Conservation (phyloP, 2,888 invertebrate species). For the Agrochola circellaris region DNA sequence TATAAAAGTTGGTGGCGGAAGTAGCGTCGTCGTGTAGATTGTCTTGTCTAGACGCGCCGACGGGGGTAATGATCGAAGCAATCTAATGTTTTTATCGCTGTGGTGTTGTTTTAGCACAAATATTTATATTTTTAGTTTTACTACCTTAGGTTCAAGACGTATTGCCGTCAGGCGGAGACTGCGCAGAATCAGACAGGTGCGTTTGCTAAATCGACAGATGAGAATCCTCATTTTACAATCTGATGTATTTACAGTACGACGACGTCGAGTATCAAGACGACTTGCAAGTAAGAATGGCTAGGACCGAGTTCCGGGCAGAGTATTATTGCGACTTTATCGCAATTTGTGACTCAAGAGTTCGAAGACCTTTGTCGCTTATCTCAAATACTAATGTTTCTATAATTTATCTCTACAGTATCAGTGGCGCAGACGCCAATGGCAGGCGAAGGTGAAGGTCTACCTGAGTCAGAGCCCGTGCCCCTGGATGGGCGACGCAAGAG, state of each 20-base stretch:
- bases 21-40: neutral
- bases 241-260: conserved; percentile 42
- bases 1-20: neutral
- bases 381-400: conserved; percentile 6
- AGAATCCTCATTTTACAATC: conserved; percentile 31
- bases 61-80: conserved; percentile 37
- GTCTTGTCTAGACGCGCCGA: conserved; percentile 12
- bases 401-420: conserved; percentile 64
- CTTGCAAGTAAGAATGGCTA: conserved; percentile 43
- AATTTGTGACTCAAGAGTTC: conserved; percentile 22
- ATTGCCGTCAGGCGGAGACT: conserved; percentile 12
- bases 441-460: conserved; percentile 61
- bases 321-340: conserved; percentile 7
- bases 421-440: conserved; percentile 59
- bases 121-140: conserved; percentile 56
- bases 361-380: conserved; percentile 35
- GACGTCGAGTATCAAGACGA: neutral
- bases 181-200: conserved; percentile 36
- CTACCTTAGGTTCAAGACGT: conserved; percentile 43
- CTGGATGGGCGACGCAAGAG: conserved; percentile 79
- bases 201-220: conserved; percentile 40
- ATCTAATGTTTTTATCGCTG: conserved; percentile 29
- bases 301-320: conserved; percentile 17
- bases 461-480: conserved; percentile 72
- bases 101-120: conserved; percentile 17